These are phyloP conservation scores for Sipha maydis DNA, from an alignment of 2,888 invertebrate species.

Conservation along the genomic window DNA sequence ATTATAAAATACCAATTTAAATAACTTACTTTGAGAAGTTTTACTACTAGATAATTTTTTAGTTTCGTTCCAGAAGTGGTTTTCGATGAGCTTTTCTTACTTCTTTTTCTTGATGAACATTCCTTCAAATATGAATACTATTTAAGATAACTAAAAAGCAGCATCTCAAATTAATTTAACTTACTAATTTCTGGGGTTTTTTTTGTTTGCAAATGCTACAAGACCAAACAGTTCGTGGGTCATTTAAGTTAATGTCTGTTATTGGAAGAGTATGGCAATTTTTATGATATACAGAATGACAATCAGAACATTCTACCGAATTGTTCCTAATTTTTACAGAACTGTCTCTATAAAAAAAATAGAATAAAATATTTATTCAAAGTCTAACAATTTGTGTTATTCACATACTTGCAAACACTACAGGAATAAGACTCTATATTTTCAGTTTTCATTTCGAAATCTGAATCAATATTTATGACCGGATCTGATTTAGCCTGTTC, in stretches of 20 bases:
- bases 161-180: background rate
- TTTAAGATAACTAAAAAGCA: background rate
- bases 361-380: background rate
- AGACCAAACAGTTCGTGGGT: conserved; percentile 75
- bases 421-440: conserved; percentile 35
- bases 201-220: conserved; percentile 67
- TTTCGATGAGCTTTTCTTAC: conserved; percentile 49
- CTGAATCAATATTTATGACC: conserved; percentile 58
- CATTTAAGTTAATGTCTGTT: conserved; percentile 81
- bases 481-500: conserved; percentile 54
- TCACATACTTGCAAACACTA: conserved; percentile 47
- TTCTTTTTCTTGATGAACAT: conserved; percentile 42
- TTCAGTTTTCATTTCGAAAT: conserved; percentile 46
- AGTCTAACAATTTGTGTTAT: background rate
- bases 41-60: conserved; percentile 45
- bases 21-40: conserved; percentile 23
- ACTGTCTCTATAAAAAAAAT: background rate
- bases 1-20: background rate
- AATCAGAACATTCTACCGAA: conserved; percentile 90
- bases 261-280: conserved; percentile 92
- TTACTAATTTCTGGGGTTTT: conserved; percentile 36
- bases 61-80: conserved; percentile 28
- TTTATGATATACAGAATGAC: conserved; percentile 92
- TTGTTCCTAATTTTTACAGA: conserved; percentile 71
- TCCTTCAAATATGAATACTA: background rate